phyloP scores from a whole-genome alignment of 2,888 invertebrate genomes.

The Oscheius sp. region DNA sequence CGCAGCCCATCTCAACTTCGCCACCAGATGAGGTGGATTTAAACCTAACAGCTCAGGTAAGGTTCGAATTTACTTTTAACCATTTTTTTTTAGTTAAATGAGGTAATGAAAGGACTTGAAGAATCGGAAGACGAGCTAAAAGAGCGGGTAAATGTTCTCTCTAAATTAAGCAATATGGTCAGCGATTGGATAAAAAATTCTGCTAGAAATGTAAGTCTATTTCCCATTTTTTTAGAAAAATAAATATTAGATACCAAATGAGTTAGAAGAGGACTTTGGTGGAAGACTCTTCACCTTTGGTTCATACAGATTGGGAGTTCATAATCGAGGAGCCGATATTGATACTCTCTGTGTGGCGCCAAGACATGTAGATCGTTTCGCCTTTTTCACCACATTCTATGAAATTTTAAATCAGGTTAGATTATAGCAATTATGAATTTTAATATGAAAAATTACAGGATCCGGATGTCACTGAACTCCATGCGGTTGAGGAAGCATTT shows the following conservation, averaged over 20 bases:
- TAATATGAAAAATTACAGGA: slow-evolving; percentile 71
- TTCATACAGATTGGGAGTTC: slow-evolving; percentile 88
- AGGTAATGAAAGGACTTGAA: no score
- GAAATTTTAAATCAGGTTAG: slow-evolving; percentile 83
- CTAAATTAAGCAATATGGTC: no score
- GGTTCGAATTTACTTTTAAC: no score
- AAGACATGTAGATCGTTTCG: slow-evolving; percentile 87
- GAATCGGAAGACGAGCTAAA: no score
- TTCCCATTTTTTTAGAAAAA: background rate
- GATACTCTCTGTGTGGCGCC: slow-evolving; percentile 98
- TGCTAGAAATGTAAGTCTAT: no score
- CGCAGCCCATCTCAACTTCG: no score
- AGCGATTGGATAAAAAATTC: no score
- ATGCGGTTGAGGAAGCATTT: slow-evolving; percentile 96
- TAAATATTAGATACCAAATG: slow-evolving; percentile 80
- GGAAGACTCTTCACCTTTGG: slow-evolving; percentile 99
- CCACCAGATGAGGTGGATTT: no score
- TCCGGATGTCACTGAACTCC: slow-evolving; percentile 73
- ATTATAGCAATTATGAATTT: background rate
- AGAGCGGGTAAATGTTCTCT: no score
- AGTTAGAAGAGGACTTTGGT: slow-evolving; percentile 85
- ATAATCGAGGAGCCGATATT: slow-evolving; percentile 96
- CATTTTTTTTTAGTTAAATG: no score
- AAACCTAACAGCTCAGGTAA: no score
- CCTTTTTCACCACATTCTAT: slow-evolving; percentile 93